Conservation (phyloP, 2,113 vertebrate species). For the Lanius ludovicianus region DNA sequence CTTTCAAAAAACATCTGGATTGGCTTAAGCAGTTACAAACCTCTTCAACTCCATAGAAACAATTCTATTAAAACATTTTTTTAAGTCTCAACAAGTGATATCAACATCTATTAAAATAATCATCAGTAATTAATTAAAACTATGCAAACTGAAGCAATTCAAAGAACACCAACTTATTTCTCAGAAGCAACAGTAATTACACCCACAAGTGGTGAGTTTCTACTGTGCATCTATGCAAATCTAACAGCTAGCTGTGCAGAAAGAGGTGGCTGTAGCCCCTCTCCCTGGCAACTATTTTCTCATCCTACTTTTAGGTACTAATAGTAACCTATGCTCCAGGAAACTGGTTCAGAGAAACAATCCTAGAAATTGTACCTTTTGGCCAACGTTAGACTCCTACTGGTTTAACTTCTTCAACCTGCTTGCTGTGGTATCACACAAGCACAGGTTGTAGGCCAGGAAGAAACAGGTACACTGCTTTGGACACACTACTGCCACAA, state of each 20-base stretch:
- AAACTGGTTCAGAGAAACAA: background rate
- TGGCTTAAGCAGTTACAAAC: background rate
- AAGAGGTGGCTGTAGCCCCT: background rate
- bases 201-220: background rate
- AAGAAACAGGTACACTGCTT: background rate
- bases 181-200: background rate
- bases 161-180: background rate
- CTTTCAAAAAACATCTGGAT: background rate
- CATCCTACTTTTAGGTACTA: background rate
- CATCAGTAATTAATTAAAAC: background rate
- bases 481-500: background rate
- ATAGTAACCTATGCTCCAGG: background rate
- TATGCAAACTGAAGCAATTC: background rate
- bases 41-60: background rate
- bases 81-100: background rate
- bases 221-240: background rate
- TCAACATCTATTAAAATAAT: background rate
- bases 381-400: background rate
- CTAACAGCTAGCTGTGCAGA: background rate
- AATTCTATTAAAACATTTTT: background rate
- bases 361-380: background rate
- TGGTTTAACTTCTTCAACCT: background rate
- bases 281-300: background rate
- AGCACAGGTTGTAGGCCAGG: background rate
- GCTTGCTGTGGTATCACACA: background rate